Evolutionary conservation across 35 echinoderm and acorn worm genomes (phyloP).

Genomic region (Apostichopus parvimensis): DNA sequence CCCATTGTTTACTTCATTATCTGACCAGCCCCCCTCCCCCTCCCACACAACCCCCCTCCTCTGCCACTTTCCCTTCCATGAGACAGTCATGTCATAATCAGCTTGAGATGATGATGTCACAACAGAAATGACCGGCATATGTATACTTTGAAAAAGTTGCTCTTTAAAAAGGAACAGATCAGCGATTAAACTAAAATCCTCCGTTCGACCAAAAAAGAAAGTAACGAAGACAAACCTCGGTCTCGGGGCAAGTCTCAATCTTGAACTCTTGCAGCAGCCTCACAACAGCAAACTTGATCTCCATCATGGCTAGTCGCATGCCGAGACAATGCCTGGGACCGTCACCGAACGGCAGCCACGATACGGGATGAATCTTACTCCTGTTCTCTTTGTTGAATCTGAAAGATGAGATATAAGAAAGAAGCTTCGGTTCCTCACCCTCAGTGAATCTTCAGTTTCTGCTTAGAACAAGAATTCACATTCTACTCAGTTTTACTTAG

Average conservation of each 20-base stretch:
- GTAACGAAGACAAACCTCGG: constrained; percentile 51
- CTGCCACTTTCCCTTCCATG: too few species aligned
- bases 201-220: background rate
- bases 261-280: constrained; percentile 60
- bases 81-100: too few species aligned
- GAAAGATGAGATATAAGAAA: background rate
- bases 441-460: background rate
- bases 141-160: too few species aligned
- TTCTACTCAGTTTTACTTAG: too few species aligned
- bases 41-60: too few species aligned
- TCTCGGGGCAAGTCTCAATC: constrained; percentile 64
- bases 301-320: constrained; percentile 81
- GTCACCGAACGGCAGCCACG: background rate
- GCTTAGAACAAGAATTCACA: too few species aligned
- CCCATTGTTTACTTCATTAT: too few species aligned
- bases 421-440: background rate
- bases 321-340: constrained; percentile 74
- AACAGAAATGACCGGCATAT: too few species aligned
- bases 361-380: constrained; percentile 36
- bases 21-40: too few species aligned
- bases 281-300: constrained; percentile 70
- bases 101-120: too few species aligned
- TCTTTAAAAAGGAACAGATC: background rate
- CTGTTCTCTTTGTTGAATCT: constrained; percentile 77
- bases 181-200: background rate